Evolutionary conservation across 1,140 invertebrate species (phyloP), one percentile per base, ranked within the genome.

Genomic region (Conus betulinus): DNA sequence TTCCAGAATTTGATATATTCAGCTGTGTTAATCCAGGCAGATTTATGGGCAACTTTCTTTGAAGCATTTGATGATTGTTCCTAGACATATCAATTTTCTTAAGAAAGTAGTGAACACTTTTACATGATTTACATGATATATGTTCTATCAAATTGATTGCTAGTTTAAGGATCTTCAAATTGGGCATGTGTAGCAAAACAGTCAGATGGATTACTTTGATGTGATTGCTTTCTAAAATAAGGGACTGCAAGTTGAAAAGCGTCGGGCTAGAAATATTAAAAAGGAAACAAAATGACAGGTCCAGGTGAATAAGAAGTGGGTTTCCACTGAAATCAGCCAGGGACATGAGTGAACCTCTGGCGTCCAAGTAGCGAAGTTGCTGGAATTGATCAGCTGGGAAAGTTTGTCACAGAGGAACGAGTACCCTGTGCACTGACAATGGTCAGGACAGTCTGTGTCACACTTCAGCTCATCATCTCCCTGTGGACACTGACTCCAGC

Each of bases 391-490:
- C 55, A 87, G 27, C 7, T 60, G 39, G 60, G 10, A 25, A 88
- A 55, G 27, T 60, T 74, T 51, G 82, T 25, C 1, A 71, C 27
- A 53, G 60, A 71, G 51, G 52, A 83, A 55, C 74, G 81, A 60
- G 71, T 88, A 51, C 74, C 55, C n/a, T 11, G 17, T 27, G 27
- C 88, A 85, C 71, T 39, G 53, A 67, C 88, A 88, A 55, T 63
- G 55, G 5, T 85, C 63, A 39, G 88, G 88, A 25, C 83, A 88
- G 2, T 83, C 60, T 11, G 57, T 39, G 67, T 88, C 39, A 67
- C 88, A 88, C 17, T 85, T 39, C 3, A 85, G 67, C 74, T 88
- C 88, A 25, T 88, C 88, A 63, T 88, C 88, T 23, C 84, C n/a
- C 20, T 88, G 5, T 20, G 88, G 88, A 55, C 88, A 88, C n/a